Base-by-base conservation (phyloP, 2,113 vertebrate genomes). In the Oreamnos americanus region DNA sequence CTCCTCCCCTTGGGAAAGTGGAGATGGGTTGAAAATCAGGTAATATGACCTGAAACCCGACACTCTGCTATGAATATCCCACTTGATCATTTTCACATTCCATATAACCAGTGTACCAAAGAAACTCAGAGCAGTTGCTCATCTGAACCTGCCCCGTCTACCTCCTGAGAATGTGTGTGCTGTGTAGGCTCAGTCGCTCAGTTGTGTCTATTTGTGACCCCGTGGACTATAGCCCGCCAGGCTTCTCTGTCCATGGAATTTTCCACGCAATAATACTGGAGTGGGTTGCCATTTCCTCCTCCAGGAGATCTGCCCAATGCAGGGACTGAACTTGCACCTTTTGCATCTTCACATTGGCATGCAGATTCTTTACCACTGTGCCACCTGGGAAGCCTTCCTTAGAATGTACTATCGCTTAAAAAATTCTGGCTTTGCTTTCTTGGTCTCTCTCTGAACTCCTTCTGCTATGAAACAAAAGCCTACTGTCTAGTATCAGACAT, bases 301-400 rank as follows among this genome's bases (percentile, higher is more conserved):
- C 10, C 67, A 23, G 67, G 67, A 71, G 67, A 23, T 71, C n/a
- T 12, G 23, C 67, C n/a, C n/a, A 71, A 1, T 39, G n/a, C 67
- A 71, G 67, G 19, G 10, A 71, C n/a, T 71, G 19, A 23, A 23
- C 10, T 19, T 23, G 10, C 19, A 71, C 6, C n/a, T 39, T 71
- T 39, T 23, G n/a, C 1, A 6, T 71, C 67, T 71, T 19, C 0
- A 0, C 19, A 23, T 12, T 71, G 67, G 19, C n/a, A 39, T 23
- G n/a, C n/a, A 39, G n/a, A 71, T 39, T 71, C 19, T 71, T 23
- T 23, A 71, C n/a, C 67, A 39, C 19, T 71, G n/a, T 39, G 19
- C 10, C n/a, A 13, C 67, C 4, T 71, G 67, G 5, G 67, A 39
- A 71, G 2, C 76, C 15, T 30, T 30, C 76, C 28, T 5, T 28